phyloP scores from a whole-genome alignment of 1,140 invertebrate species.

The Drosophila bifasciata region DNA sequence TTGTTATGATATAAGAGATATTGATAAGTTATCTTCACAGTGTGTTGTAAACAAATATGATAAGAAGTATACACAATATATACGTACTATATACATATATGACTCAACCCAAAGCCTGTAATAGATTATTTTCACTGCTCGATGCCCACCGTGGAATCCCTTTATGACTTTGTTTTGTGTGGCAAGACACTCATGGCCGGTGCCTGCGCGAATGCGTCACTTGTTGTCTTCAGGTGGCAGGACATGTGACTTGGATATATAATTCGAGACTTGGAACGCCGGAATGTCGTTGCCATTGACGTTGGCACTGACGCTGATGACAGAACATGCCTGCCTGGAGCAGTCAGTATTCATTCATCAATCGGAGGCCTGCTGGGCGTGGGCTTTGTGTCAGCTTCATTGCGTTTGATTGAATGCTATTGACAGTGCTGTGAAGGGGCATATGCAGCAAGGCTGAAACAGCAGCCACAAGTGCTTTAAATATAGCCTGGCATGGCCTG shows the following conservation, averaged over 20 bases:
- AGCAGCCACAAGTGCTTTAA: constrained; percentile 53
- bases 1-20: no score
- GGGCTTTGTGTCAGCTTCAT: constrained; percentile 40
- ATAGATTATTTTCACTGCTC: neutral
- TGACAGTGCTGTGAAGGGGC: constrained; percentile 46
- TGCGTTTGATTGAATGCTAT: constrained; percentile 70
- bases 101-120: no score
- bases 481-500: constrained; percentile 37
- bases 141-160: constrained; percentile 17
- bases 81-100: no score
- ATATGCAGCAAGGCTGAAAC: constrained; percentile 20
- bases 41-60: no score
- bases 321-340: no score
- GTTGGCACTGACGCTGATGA: constrained; percentile 1
- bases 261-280: no score
- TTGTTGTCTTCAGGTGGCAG: constrained; percentile 53
- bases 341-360: constrained; percentile 44
- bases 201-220: constrained; percentile 10
- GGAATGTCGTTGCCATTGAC: constrained; percentile 15
- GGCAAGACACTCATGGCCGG: neutral
- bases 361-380: constrained; percentile 40
- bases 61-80: no score
- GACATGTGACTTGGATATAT: constrained; percentile 55
- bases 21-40: no score
- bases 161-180: constrained; percentile 21